Conservation (phyloP, 1,140 invertebrate genomes). For the Condylostylus longicornis region DNA sequence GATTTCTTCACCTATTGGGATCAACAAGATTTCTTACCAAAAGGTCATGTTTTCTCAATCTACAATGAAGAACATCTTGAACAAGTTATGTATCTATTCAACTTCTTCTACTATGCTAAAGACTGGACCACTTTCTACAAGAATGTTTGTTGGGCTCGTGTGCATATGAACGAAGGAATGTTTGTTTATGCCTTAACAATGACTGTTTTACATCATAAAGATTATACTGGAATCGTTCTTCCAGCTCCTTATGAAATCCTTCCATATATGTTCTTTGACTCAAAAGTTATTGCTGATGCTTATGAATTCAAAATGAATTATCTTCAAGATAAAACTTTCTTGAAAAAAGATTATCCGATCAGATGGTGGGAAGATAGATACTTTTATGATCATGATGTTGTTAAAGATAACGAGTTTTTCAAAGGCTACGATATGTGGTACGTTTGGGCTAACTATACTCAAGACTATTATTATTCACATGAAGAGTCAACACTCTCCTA, state of each 20-base stretch:
- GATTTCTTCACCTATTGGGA: constrained; percentile 34
- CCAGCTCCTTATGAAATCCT: constrained; percentile 44
- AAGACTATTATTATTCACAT: constrained; percentile 43
- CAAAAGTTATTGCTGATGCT: constrained; percentile 3
- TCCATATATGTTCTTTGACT: constrained; percentile 39
- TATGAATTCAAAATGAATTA: constrained; percentile 12
- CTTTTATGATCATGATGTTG: no score
- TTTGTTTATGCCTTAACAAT: constrained; percentile 39
- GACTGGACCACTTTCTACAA: constrained; percentile 44
- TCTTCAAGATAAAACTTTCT: no score
- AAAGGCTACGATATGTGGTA: no score
- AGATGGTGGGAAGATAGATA: no score
- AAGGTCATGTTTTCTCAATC: no score
- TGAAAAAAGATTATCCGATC: no score
- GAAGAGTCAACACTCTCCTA: constrained; percentile 44
- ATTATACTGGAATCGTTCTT: constrained; percentile 36
- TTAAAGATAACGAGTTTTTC: constrained; percentile 29
- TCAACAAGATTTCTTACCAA: constrained; percentile 41
- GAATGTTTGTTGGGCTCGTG: constrained; percentile 37
- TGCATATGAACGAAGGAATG: constrained; percentile 38
- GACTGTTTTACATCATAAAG: constrained; percentile 36
- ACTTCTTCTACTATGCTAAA: constrained; percentile 47
- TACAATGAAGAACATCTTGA: constrained; percentile 38
- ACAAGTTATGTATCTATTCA: constrained; percentile 43
- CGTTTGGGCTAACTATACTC: constrained; percentile 43